Evolutionary conservation across 2,888 invertebrate species (phyloP), one percentile per base, ranked within the genome.

Genomic region (Mythimna pallens): DNA sequence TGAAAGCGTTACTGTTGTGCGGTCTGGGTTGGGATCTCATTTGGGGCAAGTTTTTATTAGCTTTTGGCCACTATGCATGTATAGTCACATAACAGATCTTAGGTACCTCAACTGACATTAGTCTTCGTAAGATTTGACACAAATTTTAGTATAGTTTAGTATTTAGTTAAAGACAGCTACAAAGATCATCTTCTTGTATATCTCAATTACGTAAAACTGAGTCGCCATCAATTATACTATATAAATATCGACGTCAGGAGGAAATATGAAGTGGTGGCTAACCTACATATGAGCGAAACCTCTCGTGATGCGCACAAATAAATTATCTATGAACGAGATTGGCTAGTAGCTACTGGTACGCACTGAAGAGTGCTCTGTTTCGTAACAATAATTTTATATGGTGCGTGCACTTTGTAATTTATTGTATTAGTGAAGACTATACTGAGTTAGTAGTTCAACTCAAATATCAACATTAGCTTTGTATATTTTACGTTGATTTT

Each of bases 241-340:
- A 85, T 82, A 85, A 80, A 84, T 84, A 88, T 88, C 84, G 88
- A 62, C 55, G 65, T 84, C 81, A 86, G 88, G 87, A 88, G 91
- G 87, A 93, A 92, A 92, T 93, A 93, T 92, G 92, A 92, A 93
- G 92, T 92, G 91, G 90, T 90, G 88, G 87, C 89, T 91, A 91
- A 89, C 92, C 90, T 89, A 92, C 87, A 93, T 92, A 91, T 85
- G 86, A 89, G 88, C 89, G 88, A 90, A 91, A 91, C 93, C 93
- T 94, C 92, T 93, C 95, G 94, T 95, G 95, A 94, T 94, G 93
- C 87, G 88, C 89, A 89, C 90, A 93, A 93, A 95, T 95, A 95
- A 94, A 95, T 95, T 95, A 95, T 94, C 92, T 93, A 89, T 89
- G 90, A 91, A 90, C 92, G 94, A 94, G 94, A 95, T 95, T 95